Conservation (phyloP, 2,888 invertebrate species). For the Spilosoma lubricipeda region DNA sequence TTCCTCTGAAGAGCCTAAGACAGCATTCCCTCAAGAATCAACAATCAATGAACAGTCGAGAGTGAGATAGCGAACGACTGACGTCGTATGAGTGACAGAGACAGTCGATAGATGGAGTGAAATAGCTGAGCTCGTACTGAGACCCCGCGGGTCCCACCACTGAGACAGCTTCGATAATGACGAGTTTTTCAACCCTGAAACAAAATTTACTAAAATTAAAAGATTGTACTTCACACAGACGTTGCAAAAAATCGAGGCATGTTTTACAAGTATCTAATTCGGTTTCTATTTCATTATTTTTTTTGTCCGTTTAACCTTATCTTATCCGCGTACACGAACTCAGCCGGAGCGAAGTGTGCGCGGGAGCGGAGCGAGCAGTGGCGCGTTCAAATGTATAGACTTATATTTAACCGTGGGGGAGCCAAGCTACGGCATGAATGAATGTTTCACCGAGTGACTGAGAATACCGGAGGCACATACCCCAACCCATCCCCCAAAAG, state of each 20-base stretch:
- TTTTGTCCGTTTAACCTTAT: too few relatives aligned
- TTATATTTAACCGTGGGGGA: too few relatives aligned
- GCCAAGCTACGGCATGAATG: too few relatives aligned
- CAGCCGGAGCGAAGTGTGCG: too few relatives aligned
- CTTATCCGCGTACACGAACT: too few relatives aligned
- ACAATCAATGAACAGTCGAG: conserved; percentile 65
- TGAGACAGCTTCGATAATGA: conserved; percentile 66
- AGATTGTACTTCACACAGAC: not conserved
- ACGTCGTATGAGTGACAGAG: conserved; percentile 77
- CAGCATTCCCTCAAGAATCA: conserved; percentile 55
- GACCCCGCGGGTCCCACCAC: conserved; percentile 53
- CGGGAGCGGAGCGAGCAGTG: too few relatives aligned
- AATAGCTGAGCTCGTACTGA: conserved; percentile 50
- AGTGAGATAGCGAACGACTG: conserved; percentile 73
- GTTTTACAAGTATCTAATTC: not conserved
- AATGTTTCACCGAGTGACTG: too few relatives aligned
- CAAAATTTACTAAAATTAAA: too few relatives aligned
- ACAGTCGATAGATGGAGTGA: conserved; percentile 75
- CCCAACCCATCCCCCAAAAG: too few relatives aligned
- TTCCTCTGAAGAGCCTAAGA: conserved; percentile 48
- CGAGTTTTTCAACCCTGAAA: conserved; percentile 69
- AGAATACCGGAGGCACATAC: too few relatives aligned
- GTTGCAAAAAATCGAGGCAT: not conserved
- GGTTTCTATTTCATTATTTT: too few relatives aligned
- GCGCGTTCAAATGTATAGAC: too few relatives aligned